These are phyloP conservation scores for Ceratina japonica DNA, from an alignment of 1,140 invertebrate species.

Conservation along the genomic window DNA sequence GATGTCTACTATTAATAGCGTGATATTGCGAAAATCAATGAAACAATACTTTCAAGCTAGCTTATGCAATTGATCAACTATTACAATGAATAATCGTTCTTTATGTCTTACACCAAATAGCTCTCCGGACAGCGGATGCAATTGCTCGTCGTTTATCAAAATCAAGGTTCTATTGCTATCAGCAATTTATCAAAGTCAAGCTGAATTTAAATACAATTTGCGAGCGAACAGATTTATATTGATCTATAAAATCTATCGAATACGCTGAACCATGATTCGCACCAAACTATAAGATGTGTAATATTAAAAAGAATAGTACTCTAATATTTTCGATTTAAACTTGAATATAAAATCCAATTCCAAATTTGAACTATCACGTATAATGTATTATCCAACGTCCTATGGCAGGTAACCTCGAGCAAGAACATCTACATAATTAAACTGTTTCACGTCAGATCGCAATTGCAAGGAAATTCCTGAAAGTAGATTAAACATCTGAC, in stretches of 20 bases:
- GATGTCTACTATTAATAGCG: no score
- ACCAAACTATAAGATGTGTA: no score
- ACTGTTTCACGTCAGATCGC: neutral
- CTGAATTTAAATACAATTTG: no score
- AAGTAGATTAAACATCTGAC: slow-evolving; percentile 1
- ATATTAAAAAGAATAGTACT: no score
- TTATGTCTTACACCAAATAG: neutral
- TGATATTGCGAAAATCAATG: no score
- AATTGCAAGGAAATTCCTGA: neutral
- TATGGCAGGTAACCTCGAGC: no score
- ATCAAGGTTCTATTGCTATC: neutral
- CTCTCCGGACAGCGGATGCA: neutral
- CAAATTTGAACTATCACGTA: neutral
- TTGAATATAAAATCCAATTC: neutral
- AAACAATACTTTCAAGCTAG: no score
- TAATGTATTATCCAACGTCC: no score
- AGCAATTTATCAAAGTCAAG: slow-evolving; percentile 2
- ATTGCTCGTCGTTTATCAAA: neutral
- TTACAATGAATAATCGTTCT: no score
- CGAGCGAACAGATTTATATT: no score
- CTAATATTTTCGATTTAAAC: neutral
- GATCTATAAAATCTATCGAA: neutral
- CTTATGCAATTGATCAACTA: no score
- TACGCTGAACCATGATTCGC: no score
- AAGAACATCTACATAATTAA: neutral